A percentile compares a stretch with the other conserved stretches of the same genome.
Evolutionary conservation across 2,113 vertebrate species (phyloP).

Genomic region (Ochotona curzoniae): DNA sequence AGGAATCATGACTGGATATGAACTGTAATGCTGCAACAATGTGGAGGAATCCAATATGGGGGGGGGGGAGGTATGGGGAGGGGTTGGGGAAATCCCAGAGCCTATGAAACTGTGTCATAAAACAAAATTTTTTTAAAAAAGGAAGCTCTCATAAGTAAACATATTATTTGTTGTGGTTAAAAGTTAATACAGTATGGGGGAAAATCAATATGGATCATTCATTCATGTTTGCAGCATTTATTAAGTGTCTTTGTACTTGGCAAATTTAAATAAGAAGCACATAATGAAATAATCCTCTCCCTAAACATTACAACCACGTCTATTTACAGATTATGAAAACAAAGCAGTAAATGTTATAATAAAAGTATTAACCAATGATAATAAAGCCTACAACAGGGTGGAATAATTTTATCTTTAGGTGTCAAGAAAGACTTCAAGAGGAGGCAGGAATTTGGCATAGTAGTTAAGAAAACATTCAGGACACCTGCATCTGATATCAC

Average conservation of each 20-base stretch:
- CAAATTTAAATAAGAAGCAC: slow-evolving; percentile 4
- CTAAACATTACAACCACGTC: background rate
- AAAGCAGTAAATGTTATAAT: background rate
- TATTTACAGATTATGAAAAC: background rate
- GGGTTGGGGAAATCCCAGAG: too few species aligned
- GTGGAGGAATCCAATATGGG: too few species aligned
- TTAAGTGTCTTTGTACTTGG: background rate
- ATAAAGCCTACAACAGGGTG: background rate
- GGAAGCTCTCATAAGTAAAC: slow-evolving; percentile 9
- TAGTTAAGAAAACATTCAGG: too few species aligned
- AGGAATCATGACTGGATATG: too few species aligned
- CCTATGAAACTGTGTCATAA: too few species aligned
- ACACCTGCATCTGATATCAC: too few species aligned
- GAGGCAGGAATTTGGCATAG: background rate
- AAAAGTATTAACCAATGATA: background rate
- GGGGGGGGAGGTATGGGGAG: too few species aligned
- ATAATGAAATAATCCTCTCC: background rate
- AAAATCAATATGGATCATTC: slow-evolving; percentile 17
- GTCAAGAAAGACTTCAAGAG: slow-evolving; percentile 15
- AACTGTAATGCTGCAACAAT: too few species aligned
- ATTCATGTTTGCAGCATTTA: slow-evolving; percentile 14
- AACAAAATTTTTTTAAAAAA: too few species aligned
- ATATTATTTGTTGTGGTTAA: slow-evolving; percentile 8
- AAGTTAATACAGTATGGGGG: background rate
- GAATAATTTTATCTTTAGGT: background rate